phyloP scores from a whole-genome alignment of 2,888 invertebrate genomes.

The Harpalus rubripes region DNA sequence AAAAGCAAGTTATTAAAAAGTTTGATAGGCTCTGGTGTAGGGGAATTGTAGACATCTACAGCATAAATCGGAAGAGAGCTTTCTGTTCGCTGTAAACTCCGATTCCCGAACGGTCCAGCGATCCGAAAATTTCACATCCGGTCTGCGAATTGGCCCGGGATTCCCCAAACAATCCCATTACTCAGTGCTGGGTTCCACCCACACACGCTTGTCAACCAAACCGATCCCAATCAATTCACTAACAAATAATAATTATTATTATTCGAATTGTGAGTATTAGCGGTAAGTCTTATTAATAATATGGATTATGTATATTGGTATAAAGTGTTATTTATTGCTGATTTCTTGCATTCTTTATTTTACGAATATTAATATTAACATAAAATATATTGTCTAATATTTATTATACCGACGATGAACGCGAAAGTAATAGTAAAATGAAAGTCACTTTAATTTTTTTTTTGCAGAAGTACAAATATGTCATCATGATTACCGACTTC shows the following conservation, averaged over 20 bases:
- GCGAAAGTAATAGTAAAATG: no score
- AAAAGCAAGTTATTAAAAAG: constrained; percentile 40
- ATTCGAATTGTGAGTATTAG: background rate
- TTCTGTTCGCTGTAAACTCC: constrained; percentile 41
- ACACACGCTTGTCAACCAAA: background rate
- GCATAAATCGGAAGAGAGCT: constrained; percentile 35
- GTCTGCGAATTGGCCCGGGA: constrained; percentile 26
- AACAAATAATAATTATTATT: background rate
- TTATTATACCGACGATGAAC: no score
- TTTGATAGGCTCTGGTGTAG: constrained; percentile 32
- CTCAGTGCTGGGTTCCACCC: constrained; percentile 1
- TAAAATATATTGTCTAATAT: no score
- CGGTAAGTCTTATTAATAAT: no score
- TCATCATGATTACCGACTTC: no score
- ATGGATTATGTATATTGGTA: no score
- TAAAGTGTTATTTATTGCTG: no score
- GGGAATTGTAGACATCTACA: constrained; percentile 41
- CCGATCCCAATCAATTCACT: background rate
- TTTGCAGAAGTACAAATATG: no score
- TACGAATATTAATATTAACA: no score
- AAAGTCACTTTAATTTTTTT: no score
- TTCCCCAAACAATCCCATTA: constrained; percentile 21
- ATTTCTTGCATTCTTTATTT: no score
- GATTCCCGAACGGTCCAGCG: constrained; percentile 41
- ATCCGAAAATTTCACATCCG: constrained; percentile 51